Percentiles rank a stretch among this genome's conserved stretches.
phyloP scores from a whole-genome alignment of 2,888 invertebrate species.

The Ctenicera cuprea region DNA sequence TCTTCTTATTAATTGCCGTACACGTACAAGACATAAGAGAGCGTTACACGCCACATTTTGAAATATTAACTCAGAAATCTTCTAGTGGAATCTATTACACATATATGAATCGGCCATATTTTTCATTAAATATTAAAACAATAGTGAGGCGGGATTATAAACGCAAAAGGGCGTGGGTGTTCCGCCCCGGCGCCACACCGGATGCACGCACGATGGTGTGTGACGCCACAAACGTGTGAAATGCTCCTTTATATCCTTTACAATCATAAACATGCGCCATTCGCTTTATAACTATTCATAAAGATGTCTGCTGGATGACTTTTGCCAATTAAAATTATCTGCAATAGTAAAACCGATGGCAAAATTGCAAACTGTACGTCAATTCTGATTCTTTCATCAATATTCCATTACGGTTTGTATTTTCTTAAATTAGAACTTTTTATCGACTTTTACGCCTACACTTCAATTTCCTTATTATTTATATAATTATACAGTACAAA shows the following conservation, averaged over 20 bases:
- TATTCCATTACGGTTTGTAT: no score
- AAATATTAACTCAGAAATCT: constrained; percentile 43
- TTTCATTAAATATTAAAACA: constrained; percentile 53
- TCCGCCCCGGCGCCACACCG: constrained; percentile 62
- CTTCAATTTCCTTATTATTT: no score
- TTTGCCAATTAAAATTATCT: constrained; percentile 2
- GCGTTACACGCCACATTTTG: constrained; percentile 16
- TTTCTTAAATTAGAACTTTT: no score
- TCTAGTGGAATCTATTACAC: constrained; percentile 33
- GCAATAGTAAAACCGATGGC: not conserved
- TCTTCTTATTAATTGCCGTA: constrained; percentile 22
- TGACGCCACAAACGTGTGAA: constrained; percentile 58
- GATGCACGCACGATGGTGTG: constrained; percentile 64
- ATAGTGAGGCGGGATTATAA: constrained; percentile 50
- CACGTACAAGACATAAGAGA: constrained; percentile 16
- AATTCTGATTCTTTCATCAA: not conserved
- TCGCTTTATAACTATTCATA: constrained; percentile 25
- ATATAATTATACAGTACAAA: no score
- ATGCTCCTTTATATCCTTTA: constrained; percentile 33
- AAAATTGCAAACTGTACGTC: no score
- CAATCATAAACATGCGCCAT: constrained; percentile 44
- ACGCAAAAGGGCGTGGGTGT: constrained; percentile 57
- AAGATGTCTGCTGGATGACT: constrained; percentile 30
- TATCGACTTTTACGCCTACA: no score
- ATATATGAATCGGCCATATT: constrained; percentile 51